Base-by-base conservation (phyloP, 1,140 invertebrate species). In the Aphelinus certus region DNA sequence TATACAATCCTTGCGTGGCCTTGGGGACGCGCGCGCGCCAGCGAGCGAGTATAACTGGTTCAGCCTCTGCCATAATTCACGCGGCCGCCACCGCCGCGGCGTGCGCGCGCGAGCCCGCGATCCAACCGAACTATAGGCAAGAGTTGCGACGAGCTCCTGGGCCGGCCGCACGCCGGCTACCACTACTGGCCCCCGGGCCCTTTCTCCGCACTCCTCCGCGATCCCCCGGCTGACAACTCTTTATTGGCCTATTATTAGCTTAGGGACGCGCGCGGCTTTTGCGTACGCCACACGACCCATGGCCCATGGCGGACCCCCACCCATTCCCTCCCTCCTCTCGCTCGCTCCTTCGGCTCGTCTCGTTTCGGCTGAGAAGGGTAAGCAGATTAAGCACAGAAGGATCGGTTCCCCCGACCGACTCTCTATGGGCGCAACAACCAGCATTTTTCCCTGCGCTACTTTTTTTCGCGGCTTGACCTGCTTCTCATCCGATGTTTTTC, bases 221-320 rank as follows among this genome's bases (percentile, higher is more conserved):
- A 7, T 43, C 65, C 45, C 47, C 42, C 57, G 73, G 66, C 56
- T 43, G 68, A 63, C 75, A 76, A 76, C 74, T 78, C 77, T 76
- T 78, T 78, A 78, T 76, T 78, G 77, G 75, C 58, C 74, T 74
- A 78, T 78, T 76, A 78, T 78, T 78, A 76, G 74, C 61, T 55
- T 63, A 3, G 3, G 62, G 7, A 3, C 45, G 46, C 26, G 10
- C 62, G 26, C 26, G 26, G 26, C 26, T 26, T 26, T 26, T 10
- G 62, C 47, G 53, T 58, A 42, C 67, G 67, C 51, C 56, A 72
- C 45, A 60, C 55, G 48, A 10, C 5, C 62, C 9, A 10, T 49
- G 26, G 7, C 6, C 10, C 48, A 3, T 7, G 5, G 2, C 26
- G 26, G 26, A 26, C 26, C 26, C 26, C 26, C 26, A 26, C 26